Evolutionary conservation across 2,797 vertebrate species (phyloP), one percentile per base, ranked within the genome.

Genomic region (Diplodus sargus): DNA sequence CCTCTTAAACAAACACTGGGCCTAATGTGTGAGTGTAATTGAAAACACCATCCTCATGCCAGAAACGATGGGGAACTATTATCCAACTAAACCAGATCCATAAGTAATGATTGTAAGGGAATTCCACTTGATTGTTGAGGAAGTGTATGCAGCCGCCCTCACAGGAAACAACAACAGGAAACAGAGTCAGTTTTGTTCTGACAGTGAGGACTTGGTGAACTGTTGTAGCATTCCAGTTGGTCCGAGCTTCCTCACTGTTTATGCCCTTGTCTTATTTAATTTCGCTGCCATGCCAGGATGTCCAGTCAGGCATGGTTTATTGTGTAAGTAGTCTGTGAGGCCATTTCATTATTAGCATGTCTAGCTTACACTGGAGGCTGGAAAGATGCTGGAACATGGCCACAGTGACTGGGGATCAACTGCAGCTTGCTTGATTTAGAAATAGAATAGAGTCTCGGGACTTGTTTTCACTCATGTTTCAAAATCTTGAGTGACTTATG

Each of bases 131-230:
- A 84, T 57, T 28, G 49, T 16, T 0, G 58, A 82, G 80, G 83
- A 87, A 83, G 81, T 53, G 25, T 79, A 49, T 25, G 70, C 68
- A 6, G 39, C 54, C 48, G 72, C 78, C 34, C 39, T 80, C 22
- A 72, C 11, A 74, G 85, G 81, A 89, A 90, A 90, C 87, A 87
- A 90, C 82, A 87, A 85, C 87, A 90, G 90, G 89, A 94, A 92
- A 60, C 66, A 5, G 70, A 53, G 60, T 81, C 64, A 53, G 62
- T 81, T 61, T 62, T 28, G 58, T 53, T 70, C 58, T 60, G 74
- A 85, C 66, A 71, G 63, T 20, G 3, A 58, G 67, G 70, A 77
- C 79, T 60, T 82, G 59, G 75, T 82, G 60, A 90, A 85, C 76
- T 28, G 28, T 62, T 67, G 68, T 57, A 79, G 70, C 77, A 22